These are phyloP conservation scores for Oreochromis aureus DNA, from an alignment of 2,113 vertebrate species.

Conservation along the genomic window DNA sequence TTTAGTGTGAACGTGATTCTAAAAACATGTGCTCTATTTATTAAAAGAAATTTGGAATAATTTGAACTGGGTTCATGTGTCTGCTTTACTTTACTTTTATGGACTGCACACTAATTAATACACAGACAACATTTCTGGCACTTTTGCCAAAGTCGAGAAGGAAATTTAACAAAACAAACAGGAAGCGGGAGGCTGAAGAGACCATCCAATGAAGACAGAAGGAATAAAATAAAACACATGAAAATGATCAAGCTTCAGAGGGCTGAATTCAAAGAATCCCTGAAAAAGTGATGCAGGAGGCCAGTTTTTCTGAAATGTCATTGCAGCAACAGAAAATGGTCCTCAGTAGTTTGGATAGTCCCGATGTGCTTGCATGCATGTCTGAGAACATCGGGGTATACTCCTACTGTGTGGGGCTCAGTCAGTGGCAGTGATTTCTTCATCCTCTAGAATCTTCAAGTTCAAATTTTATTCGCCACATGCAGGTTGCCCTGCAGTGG, in stretches of 20 bases:
- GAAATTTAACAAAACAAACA: not conserved
- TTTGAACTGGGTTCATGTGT: not conserved
- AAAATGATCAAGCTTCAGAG: not conserved
- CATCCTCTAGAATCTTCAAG: not conserved
- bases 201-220: fast-evolving
- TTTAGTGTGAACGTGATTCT: conserved; percentile 13
- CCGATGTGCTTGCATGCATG: fast-evolving
- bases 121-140: fast-evolving
- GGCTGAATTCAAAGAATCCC: not conserved
- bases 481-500: too few relatives aligned
- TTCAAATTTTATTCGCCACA: too few relatives aligned
- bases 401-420: not conserved
- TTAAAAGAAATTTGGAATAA: conserved; percentile 43
- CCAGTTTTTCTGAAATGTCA: not conserved
- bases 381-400: fast-evolving
- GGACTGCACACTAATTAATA: not conserved
- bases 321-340: not conserved
- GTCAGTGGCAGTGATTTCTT: not conserved
- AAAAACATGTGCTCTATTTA: conserved; percentile 55
- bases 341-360: not conserved
- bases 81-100: not conserved
- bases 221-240: not conserved
- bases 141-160: not conserved
- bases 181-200: not conserved
- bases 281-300: not conserved